Percentiles rank a stretch among this genome's conserved stretches.
Conservation (phyloP, 2,113 vertebrate genomes). For the Galeopterus variegatus region DNA sequence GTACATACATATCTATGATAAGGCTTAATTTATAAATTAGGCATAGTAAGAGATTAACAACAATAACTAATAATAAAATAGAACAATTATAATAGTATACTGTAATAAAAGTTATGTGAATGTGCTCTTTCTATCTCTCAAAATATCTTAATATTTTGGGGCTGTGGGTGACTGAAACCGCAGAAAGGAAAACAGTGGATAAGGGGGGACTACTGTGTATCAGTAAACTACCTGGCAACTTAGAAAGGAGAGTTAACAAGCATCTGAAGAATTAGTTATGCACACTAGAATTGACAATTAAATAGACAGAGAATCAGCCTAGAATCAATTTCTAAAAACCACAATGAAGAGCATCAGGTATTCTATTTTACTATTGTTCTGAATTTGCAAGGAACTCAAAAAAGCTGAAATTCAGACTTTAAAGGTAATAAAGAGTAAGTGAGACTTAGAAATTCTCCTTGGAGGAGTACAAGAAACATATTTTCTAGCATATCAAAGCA, state of each 20-base stretch:
- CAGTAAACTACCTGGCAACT: not conserved
- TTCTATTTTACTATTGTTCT: constrained; percentile 77
- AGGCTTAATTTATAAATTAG: too few relatives aligned
- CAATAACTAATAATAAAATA: too few relatives aligned
- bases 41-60: too few relatives aligned
- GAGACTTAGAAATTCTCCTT: constrained; percentile 72
- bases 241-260: not conserved
- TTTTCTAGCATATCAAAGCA: not conserved
- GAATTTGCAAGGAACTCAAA: constrained; percentile 81
- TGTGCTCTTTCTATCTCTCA: too few relatives aligned
- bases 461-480: constrained; percentile 75
- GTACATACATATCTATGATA: too few relatives aligned
- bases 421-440: constrained; percentile 78
- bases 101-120: too few relatives aligned
- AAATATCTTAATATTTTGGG: too few relatives aligned
- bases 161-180: too few relatives aligned
- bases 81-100: too few relatives aligned
- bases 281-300: constrained; percentile 69
- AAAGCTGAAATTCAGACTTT: constrained; percentile 79
- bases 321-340: constrained; percentile 73
- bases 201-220: not conserved
- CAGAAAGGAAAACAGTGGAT: too few relatives aligned
- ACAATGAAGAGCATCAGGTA: not conserved
- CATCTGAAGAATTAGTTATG: constrained; percentile 60
- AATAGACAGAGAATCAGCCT: constrained; percentile 57